phyloP scores from a whole-genome alignment of 2,113 vertebrate genomes.

The Rostratula benghalensis region DNA sequence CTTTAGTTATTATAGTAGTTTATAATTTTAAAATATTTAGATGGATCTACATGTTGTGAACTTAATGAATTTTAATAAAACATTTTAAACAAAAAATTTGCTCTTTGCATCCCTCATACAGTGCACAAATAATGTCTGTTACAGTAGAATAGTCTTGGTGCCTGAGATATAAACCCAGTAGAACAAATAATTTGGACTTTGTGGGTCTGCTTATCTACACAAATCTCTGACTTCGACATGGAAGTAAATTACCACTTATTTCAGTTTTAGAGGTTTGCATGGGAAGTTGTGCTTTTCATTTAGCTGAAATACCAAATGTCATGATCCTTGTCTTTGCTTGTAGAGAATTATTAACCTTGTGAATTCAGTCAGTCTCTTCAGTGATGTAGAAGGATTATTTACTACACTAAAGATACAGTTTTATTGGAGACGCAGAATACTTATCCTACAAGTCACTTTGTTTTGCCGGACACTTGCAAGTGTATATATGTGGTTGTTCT shows the following conservation, averaged over 20 bases:
- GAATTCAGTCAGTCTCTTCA: not conserved
- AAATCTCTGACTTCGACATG: not conserved
- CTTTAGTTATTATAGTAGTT: not conserved
- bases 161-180: not conserved
- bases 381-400: not conserved
- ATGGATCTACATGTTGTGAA: not conserved
- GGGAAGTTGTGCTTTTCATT: not conserved
- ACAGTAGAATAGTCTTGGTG: not conserved
- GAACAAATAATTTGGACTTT: not conserved
- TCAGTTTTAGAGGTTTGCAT: not conserved
- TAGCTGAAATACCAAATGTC: not conserved
- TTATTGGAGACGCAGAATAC: not conserved
- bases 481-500: not conserved
- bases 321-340: not conserved
- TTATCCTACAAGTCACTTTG: not conserved
- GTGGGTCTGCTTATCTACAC: not conserved
- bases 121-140: not conserved
- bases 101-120: not conserved
- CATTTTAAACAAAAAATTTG: not conserved
- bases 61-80: not conserved
- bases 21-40: not conserved
- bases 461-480: not conserved
- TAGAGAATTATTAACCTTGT: not conserved
- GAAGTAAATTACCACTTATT: not conserved
- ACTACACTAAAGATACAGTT: not conserved